These are phyloP conservation scores for Drosophila ustulata DNA, from an alignment of 2,888 invertebrate genomes.

Conservation along the genomic window DNA sequence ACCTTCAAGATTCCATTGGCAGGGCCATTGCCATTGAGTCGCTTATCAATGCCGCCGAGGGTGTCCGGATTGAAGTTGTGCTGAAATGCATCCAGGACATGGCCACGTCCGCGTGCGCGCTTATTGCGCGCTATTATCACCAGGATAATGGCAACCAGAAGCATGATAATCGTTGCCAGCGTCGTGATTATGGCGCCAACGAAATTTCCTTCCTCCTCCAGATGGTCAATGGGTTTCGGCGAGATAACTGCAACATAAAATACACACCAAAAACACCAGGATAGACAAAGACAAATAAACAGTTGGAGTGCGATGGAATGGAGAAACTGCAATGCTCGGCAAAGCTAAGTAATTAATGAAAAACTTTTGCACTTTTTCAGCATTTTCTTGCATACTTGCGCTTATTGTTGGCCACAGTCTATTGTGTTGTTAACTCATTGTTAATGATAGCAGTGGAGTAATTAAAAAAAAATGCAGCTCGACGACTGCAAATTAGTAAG, in stretches of 20 bases:
- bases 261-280: slow-evolving; percentile 11
- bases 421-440: slow-evolving; percentile 48
- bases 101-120: slow-evolving; percentile 84
- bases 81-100: slow-evolving; percentile 85
- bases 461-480: slow-evolving; percentile 12
- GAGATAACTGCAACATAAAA: slow-evolving; percentile 79
- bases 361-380: slow-evolving; percentile 37
- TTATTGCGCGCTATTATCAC: slow-evolving; percentile 90
- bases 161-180: slow-evolving; percentile 89
- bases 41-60: slow-evolving; percentile 85
- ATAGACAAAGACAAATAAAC: slow-evolving; percentile 17
- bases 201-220: slow-evolving; percentile 86
- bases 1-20: slow-evolving; percentile 85
- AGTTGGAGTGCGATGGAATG: slow-evolving; percentile 12
- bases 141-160: slow-evolving; percentile 89
- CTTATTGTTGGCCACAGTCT: slow-evolving; percentile 46
- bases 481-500: slow-evolving; percentile 8
- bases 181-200: slow-evolving; percentile 90
- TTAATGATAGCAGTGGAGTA: slow-evolving; percentile 20
- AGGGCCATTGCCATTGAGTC: slow-evolving; percentile 85
- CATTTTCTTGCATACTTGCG: slow-evolving; percentile 27
- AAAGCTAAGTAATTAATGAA: slow-evolving; percentile 42
- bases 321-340: slow-evolving; percentile 9
- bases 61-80: slow-evolving; percentile 85
- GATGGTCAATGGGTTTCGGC: slow-evolving; percentile 86